phyloP scores from a whole-genome alignment of 2,797 vertebrate species.

The Denticeps clupeoides region DNA sequence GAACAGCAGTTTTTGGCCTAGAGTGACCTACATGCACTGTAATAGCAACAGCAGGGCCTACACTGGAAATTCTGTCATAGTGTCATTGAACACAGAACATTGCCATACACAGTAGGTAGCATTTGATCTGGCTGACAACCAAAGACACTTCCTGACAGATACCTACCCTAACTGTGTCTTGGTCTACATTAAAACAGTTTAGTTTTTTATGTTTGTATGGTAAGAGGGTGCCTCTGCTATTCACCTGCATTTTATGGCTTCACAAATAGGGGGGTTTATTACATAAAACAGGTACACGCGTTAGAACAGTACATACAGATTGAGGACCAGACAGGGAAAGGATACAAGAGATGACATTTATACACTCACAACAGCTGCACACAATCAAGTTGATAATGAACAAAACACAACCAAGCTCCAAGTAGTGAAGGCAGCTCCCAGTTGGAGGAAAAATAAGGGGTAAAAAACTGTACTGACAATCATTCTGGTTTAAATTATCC shows the following conservation, averaged over 20 bases:
- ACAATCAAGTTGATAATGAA: no score
- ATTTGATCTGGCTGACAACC: conserved; percentile 2
- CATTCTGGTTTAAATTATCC: conserved; percentile 37
- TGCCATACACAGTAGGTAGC: conserved; percentile 23
- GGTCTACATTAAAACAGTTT: neutral
- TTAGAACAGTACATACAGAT: no score
- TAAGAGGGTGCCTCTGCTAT: no score
- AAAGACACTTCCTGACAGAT: conserved; percentile 31
- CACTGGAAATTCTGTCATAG: conserved; percentile 23
- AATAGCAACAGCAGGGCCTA: conserved; percentile 12
- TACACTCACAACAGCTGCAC: no score
- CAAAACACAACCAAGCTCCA: neutral
- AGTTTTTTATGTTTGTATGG: no score
- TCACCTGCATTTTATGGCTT: no score
- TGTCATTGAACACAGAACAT: conserved; percentile 13
- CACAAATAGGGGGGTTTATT: no score
- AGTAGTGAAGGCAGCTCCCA: neutral
- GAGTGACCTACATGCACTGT: no score
- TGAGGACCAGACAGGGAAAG: neutral
- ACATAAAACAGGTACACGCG: no score
- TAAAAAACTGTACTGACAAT: conserved; percentile 27
- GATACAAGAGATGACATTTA: neutral
- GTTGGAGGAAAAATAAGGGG: conserved; percentile 19
- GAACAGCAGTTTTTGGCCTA: neutral
- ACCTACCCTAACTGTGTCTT: conserved; percentile 23